Conservation (phyloP, 2,113 vertebrate genomes). For the Eretmodus cyanostictus region DNA sequence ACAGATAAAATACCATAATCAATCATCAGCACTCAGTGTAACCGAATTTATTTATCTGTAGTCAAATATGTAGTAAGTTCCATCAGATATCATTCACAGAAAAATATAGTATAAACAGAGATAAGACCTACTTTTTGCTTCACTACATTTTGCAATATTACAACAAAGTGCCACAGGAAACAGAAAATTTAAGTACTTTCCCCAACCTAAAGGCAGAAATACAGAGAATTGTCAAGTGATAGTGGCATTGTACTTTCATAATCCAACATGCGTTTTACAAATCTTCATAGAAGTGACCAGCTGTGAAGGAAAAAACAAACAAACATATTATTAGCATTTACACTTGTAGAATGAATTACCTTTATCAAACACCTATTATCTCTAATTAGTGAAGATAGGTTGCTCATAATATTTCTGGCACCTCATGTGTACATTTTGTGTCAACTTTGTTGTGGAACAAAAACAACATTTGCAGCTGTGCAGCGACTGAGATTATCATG, state of each 20-base stretch:
- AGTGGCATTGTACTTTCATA: not conserved
- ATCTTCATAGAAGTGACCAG: conserved; percentile 45
- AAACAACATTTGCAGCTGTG: not conserved
- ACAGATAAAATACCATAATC: not conserved
- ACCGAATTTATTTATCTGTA: not conserved
- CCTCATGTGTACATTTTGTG: not conserved
- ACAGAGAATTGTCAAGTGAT: not conserved
- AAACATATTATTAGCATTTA: not conserved
- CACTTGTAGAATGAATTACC: not conserved
- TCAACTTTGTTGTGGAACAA: not conserved
- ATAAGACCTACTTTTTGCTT: not conserved
- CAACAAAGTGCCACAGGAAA: not conserved
- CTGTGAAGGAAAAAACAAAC: conserved; percentile 36
- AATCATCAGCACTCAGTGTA: not conserved
- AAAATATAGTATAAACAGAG: not conserved
- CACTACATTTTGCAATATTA: not conserved
- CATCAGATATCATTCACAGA: not conserved
- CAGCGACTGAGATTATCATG: not conserved
- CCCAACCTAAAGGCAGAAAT: not conserved
- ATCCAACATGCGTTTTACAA: conserved; percentile 31
- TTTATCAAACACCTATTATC: not conserved
- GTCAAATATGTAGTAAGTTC: not conserved
- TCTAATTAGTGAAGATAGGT: not conserved
- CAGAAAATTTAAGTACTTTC: not conserved
- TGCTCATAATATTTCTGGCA: not conserved